Percentiles rank a stretch among this genome's conserved stretches.
These are phyloP conservation scores for Tyrophagus putrescentiae DNA, from an alignment of 1,140 invertebrate genomes.

Conservation along the genomic window DNA sequence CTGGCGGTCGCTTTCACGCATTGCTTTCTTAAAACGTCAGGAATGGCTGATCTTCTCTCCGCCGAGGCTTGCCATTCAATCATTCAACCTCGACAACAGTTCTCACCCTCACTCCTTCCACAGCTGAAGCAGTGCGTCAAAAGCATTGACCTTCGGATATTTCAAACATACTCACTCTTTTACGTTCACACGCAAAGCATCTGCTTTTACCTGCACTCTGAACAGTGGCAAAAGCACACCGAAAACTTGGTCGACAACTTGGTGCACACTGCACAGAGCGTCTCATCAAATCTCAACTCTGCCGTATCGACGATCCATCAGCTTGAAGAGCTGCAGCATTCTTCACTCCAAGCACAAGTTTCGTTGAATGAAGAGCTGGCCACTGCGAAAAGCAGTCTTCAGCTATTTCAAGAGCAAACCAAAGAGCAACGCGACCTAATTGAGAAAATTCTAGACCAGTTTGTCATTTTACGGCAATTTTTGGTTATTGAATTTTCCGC, in stretches of 20 bases:
- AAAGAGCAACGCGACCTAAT: constrained; percentile 41
- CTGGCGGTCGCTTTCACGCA: constrained; percentile 48
- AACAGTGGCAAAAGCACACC: constrained; percentile 49
- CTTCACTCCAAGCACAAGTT: constrained; percentile 42
- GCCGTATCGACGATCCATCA: constrained; percentile 32
- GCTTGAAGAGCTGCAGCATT: constrained; percentile 38
- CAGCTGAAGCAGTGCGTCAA: constrained; percentile 42
- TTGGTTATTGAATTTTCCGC: constrained; percentile 43
- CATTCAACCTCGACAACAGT: too few species aligned
- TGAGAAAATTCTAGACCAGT: constrained; percentile 42
- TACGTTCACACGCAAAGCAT: constrained; percentile 53
- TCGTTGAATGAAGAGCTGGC: constrained; percentile 36
- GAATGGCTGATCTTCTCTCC: too few species aligned
- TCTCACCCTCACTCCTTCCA: too few species aligned
- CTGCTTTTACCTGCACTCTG: constrained; percentile 48
- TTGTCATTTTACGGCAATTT: constrained; percentile 39
- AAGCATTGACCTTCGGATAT: constrained; percentile 42
- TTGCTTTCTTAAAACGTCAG: constrained; percentile 48
- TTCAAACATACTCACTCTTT: constrained; percentile 47
- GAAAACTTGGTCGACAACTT: constrained; percentile 41
- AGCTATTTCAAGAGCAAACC: constrained; percentile 40
- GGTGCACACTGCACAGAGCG: constrained; percentile 35
- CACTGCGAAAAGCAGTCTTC: constrained; percentile 35
- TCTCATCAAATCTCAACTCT: constrained; percentile 39
- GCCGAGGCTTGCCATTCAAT: too few species aligned